These are phyloP conservation scores for Meleagris gallopavo DNA, from an alignment of 2,113 vertebrate genomes.

Conservation along the genomic window DNA sequence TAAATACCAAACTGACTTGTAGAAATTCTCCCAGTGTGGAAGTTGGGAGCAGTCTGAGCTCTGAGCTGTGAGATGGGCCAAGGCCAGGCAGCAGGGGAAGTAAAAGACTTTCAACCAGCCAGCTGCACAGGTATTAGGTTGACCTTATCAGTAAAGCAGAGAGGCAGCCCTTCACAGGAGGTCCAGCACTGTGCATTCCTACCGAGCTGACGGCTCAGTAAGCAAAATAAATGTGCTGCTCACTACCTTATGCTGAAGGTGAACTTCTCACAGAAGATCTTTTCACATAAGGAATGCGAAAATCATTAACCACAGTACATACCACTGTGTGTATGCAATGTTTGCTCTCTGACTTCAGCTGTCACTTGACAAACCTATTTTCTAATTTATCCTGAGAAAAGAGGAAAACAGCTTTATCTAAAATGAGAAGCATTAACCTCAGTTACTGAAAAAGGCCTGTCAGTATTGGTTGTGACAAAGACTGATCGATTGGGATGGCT, in stretches of 20 bases:
- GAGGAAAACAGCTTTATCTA: neutral
- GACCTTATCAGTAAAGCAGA: neutral
- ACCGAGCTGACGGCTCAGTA: neutral
- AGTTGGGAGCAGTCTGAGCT: neutral
- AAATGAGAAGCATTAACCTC: neutral
- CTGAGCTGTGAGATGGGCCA: neutral
- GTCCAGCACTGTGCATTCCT: neutral
- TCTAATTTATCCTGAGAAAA: neutral
- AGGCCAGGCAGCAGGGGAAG: neutral
- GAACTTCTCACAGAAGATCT: neutral
- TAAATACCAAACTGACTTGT: neutral
- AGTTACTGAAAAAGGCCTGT: neutral
- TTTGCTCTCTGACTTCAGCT: neutral
- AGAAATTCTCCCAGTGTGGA: neutral
- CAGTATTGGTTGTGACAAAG: neutral
- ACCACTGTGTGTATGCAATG: fast-evolving
- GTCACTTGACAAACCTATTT: neutral
- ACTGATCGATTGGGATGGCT: neutral
- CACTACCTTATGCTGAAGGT: neutral
- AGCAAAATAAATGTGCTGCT: neutral
- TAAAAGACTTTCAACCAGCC: neutral
- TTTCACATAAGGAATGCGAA: neutral
- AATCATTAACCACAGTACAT: neutral
- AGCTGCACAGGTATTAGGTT: neutral
- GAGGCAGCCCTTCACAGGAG: neutral